Evolutionary conservation across 1,140 invertebrate species (phyloP).

Genomic region (Ptiloglossa arizonensis): DNA sequence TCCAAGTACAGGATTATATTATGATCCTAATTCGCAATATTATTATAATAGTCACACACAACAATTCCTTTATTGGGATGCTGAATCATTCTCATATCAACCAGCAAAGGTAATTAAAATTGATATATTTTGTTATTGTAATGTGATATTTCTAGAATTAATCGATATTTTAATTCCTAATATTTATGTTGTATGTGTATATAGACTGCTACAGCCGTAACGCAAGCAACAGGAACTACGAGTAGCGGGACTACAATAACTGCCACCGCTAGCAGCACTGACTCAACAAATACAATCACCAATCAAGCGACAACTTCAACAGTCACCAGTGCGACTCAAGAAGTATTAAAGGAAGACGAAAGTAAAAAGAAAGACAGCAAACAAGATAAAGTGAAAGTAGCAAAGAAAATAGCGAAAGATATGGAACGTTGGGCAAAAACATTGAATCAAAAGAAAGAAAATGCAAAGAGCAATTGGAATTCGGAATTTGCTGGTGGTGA

Average conservation of each 20-base stretch:
- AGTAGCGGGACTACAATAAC: constrained; percentile 69
- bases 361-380: constrained; percentile 84
- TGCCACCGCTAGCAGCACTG: constrained; percentile 46
- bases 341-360: constrained; percentile 75
- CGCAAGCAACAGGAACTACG: constrained; percentile 81
- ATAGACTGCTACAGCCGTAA: constrained; percentile 62
- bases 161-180: neutral
- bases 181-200: neutral
- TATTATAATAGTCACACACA: constrained; percentile 95
- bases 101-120: constrained; percentile 83
- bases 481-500: constrained; percentile 81
- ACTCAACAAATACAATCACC: constrained; percentile 38
- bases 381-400: constrained; percentile 97
- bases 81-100: constrained; percentile 90
- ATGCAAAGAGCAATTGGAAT: constrained; percentile 85
- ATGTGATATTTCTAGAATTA: neutral
- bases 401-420: constrained; percentile 98
- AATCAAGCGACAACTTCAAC: constrained; percentile 58
- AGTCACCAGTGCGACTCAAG: constrained; percentile 42
- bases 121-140: constrained; percentile 15
- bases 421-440: constrained; percentile 96
- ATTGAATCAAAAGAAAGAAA: constrained; percentile 98
- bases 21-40: constrained; percentile 96
- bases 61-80: constrained; percentile 98
- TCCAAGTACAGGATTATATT: constrained; percentile 95